Base-by-base conservation (phyloP, 23 tunicate genomes). In the Halocynthia roretzi region DNA sequence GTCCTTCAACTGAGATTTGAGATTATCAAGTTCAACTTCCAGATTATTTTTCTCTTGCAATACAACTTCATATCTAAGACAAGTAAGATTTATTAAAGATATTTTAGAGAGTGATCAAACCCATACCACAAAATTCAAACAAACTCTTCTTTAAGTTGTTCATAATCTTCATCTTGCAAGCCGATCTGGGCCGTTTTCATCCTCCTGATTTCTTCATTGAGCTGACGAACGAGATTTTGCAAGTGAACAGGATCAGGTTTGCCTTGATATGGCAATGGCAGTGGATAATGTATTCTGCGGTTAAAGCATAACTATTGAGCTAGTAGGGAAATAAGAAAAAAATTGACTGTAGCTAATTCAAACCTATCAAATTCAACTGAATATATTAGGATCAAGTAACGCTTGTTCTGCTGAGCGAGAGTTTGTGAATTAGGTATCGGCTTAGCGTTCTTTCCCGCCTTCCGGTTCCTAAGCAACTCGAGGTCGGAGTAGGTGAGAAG, bases 331-430 rank as follows among this genome's bases (percentile, higher is more conserved):
- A 58, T 14, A 14, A 58, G n/a, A 14, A 58, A n/a, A 58, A 58
- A 58, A 58, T 1, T 4, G 63, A n/a, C n/a, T 58, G 63, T 58
- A 58, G 2, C 4, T 71, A 10, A 52, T 10, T 5, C 62, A 48
- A 57, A 92, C 98, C 98, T 72, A 67, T 92, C 98, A 82, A 92
- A 92, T 71, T 92, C 98, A 10, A 92, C 98, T 0, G 98, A 92
- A 66, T 92, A 92, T 50, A 92, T 83, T 5, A 92, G 84, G 56
- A 92, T 92, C 8, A 92, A 77, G 79, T 92, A 92, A 71, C 98
- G 71, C 70, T 86, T 92, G 61, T 92, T 92, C 68, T 92, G 93
- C 51, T 92, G 90, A 8, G 77, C 71, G 22, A 70, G 77, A 11
- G 71, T 50, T 58, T 53, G 70, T 11, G 80, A 67, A 7, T 54